Evolutionary conservation across 2,888 invertebrate species (phyloP).

Genomic region (Megaustenia siamemsis): DNA sequence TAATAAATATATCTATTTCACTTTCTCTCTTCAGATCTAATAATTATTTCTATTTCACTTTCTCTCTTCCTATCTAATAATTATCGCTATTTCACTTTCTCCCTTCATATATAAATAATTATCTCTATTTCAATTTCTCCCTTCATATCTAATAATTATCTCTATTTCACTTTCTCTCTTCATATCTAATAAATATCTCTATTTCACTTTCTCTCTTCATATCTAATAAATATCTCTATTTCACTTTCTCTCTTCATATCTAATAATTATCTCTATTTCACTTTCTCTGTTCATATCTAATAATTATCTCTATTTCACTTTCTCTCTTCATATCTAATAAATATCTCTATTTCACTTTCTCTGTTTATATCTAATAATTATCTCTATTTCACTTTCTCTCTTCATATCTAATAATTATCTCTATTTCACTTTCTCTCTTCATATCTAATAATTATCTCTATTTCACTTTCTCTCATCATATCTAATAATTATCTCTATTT

Average conservation of each 20-base stretch:
- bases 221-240: not conserved
- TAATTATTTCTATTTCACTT: not conserved
- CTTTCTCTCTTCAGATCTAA: no score
- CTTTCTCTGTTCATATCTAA: not conserved
- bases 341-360: not conserved
- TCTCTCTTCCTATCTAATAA: not conserved
- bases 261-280: not conserved
- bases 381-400: no score
- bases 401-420: not conserved
- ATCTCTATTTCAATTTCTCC: not conserved
- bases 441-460: not conserved
- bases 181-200: no score
- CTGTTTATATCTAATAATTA: not conserved
- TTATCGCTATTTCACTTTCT: conserved; percentile 5
- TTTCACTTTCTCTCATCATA: no score
- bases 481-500: not conserved
- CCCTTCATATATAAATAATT: not conserved
- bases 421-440: not conserved
- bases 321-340: not conserved
- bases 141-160: not conserved
- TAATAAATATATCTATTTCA: no score
- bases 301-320: conserved; percentile 10
- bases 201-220: not conserved
- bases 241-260: not conserved
- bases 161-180: not conserved